Evolutionary conservation across 2,797 vertebrate genomes (phyloP).

Genomic region (Paratrypauchen microcephalus): DNA sequence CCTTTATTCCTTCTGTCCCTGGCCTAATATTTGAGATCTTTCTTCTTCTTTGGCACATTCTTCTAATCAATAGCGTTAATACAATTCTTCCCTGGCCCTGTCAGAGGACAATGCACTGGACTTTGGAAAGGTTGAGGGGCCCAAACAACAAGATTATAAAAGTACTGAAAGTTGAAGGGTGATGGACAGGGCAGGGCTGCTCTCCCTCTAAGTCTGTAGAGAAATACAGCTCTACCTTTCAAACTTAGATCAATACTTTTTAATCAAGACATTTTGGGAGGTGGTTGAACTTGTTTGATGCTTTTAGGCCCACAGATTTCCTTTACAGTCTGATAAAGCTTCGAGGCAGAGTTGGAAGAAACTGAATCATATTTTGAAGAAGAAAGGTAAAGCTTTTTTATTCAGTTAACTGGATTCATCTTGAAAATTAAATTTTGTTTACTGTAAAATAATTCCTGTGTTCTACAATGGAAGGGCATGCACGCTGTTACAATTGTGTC

Average conservation of each 20-base stretch:
- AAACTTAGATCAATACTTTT: conserved; percentile 46
- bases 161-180: conserved; percentile 14
- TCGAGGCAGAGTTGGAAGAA: neutral
- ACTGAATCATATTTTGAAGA: neutral
- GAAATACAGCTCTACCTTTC: conserved; percentile 18
- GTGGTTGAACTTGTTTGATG: conserved; percentile 12
- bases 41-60: conserved; percentile 9
- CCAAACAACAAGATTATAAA: conserved; percentile 20
- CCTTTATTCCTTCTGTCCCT: neutral
- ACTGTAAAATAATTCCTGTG: neutral
- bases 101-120: conserved; percentile 1
- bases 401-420: neutral
- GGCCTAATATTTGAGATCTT: conserved; percentile 1
- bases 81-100: neutral
- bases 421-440: neutral
- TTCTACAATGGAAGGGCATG: neutral
- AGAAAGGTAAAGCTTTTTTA: neutral
- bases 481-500: neutral
- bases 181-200: neutral
- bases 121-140: conserved; percentile 19
- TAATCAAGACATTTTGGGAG: conserved; percentile 31
- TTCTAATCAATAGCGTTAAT: neutral
- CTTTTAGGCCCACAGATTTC: conserved; percentile 14
- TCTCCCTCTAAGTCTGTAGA: conserved; percentile 26
- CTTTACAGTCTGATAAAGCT: conserved; percentile 9